Conservation (phyloP, 2,113 vertebrate species). For the Mesoclemmys tuberculata region DNA sequence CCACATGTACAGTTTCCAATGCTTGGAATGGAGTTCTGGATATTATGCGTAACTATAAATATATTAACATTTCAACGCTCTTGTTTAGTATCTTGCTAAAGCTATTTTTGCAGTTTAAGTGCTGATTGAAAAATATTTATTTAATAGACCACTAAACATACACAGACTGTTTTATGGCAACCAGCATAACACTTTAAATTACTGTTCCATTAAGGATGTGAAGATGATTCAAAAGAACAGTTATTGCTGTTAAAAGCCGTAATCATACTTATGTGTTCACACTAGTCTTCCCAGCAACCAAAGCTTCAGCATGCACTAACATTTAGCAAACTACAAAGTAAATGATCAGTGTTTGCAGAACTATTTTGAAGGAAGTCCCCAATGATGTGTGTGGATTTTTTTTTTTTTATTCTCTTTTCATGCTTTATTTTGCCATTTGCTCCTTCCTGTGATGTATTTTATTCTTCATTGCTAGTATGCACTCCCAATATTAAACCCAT, state of each 20-base stretch:
- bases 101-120: constrained; percentile 25
- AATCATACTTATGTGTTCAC: constrained; percentile 53
- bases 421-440: not conserved
- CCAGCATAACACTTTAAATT: constrained; percentile 39
- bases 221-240: constrained; percentile 35
- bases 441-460: not conserved
- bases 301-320: constrained; percentile 9
- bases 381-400: too few relatives aligned
- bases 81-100: constrained; percentile 12
- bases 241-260: constrained; percentile 54
- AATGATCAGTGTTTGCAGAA: constrained; percentile 45
- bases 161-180: constrained; percentile 3
- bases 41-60: not conserved
- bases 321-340: constrained; percentile 58
- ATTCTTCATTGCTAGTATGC: not conserved
- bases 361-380: not conserved
- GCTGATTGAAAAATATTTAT: constrained; percentile 19
- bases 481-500: not conserved
- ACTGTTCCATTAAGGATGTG: constrained; percentile 34
- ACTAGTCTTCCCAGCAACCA: constrained; percentile 31
- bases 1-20: not conserved
- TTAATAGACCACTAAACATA: not conserved
- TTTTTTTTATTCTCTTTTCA: too few relatives aligned
- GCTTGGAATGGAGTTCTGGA: not conserved
- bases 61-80: constrained; percentile 3